A percentile compares a stretch with the other conserved stretches of the same genome.
These are phyloP conservation scores for Julus scanicus DNA, from an alignment of 2,888 invertebrate species.

Conservation along the genomic window DNA sequence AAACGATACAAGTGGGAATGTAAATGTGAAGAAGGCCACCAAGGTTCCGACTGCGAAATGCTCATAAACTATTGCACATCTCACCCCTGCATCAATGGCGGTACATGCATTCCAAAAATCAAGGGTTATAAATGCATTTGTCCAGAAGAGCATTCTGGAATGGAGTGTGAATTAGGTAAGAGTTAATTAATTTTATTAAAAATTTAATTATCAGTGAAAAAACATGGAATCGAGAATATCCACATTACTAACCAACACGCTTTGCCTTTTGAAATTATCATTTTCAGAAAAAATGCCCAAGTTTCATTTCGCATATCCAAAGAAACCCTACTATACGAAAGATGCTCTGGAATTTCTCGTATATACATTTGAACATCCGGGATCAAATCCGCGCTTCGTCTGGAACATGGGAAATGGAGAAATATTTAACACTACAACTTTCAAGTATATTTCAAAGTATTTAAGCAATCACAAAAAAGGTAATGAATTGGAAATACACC, in stretches of 20 bases:
- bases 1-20: neutral
- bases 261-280: neutral
- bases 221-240: neutral
- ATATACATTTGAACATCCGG: neutral
- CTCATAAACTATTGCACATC: neutral
- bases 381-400: neutral
- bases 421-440: neutral
- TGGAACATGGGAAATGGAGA: constrained; percentile 51
- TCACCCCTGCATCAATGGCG: neutral
- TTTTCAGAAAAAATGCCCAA: constrained; percentile 4
- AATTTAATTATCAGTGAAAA: too few species aligned
- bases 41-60: neutral
- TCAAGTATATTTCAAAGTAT: neutral
- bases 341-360: neutral
- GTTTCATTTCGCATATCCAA: neutral
- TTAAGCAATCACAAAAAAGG: neutral
- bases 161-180: constrained; percentile 24
- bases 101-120: constrained; percentile 1
- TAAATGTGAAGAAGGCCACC: constrained; percentile 25
- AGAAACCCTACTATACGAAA: neutral
- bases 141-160: neutral
- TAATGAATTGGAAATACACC: neutral
- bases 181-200: neutral
- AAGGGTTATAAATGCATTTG: constrained; percentile 20
- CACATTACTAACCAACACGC: neutral